A percentile compares a stretch with the other conserved stretches of the same genome.
Evolutionary conservation across 2,888 invertebrate species (phyloP).

Genomic region (Leucophenga montana): DNA sequence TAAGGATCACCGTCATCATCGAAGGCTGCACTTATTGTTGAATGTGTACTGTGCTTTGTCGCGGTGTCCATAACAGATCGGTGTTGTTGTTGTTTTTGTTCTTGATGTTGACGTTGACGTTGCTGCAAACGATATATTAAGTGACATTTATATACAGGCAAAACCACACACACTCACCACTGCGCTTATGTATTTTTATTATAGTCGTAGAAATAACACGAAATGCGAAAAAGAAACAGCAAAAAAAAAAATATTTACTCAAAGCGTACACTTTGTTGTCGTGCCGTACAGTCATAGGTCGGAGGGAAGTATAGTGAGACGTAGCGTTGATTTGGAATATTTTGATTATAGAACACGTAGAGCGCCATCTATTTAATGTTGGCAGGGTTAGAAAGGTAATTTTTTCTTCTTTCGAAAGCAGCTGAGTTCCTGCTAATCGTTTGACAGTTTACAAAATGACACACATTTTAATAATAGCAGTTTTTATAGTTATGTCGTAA

Average conservation of each 20-base stretch:
- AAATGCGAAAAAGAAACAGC: not conserved
- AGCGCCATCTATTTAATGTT: too few relatives aligned
- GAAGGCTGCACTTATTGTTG: slow-evolving; percentile 17
- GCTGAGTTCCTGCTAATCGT: too few relatives aligned
- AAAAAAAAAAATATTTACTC: not conserved
- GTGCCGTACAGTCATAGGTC: too few relatives aligned
- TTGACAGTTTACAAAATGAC: too few relatives aligned
- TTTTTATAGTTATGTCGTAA: too few relatives aligned
- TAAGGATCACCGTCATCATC: slow-evolving; percentile 55
- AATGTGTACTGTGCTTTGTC: not conserved
- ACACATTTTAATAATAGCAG: too few relatives aligned
- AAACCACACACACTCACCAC: not conserved
- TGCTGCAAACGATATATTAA: not conserved
- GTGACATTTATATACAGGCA: slow-evolving; percentile 6
- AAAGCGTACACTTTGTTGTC: not conserved
- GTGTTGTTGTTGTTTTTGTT: not conserved
- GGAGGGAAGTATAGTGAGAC: not conserved
- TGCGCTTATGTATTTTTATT: too few relatives aligned
- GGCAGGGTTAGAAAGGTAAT: too few relatives aligned
- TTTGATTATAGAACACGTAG: too few relatives aligned
- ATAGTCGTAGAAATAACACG: too few relatives aligned
- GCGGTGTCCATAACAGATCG: not conserved
- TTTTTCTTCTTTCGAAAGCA: too few relatives aligned
- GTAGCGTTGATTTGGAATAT: not conserved
- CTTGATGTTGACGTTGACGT: too few relatives aligned